A percentile compares a stretch with the other conserved stretches of the same genome.
Evolutionary conservation across 2,113 vertebrate species (phyloP).

Genomic region (mouse (Mus musculus)): DNA sequence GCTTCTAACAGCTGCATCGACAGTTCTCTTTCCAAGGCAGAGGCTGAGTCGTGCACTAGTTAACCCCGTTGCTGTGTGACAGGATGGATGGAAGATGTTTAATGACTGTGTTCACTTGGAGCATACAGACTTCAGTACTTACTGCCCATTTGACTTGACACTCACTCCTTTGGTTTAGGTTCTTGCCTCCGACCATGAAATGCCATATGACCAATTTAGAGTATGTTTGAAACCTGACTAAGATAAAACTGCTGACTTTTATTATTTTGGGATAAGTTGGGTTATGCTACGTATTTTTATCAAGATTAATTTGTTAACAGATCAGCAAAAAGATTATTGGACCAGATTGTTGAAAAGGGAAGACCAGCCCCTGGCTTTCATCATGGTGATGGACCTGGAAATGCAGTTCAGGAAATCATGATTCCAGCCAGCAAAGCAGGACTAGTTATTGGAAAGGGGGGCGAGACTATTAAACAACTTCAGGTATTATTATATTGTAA

Average conservation of each 20-base stretch:
- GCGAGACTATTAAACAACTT: constrained; percentile 98
- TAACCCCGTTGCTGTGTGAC: background rate
- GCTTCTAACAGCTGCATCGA: background rate
- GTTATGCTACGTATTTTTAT: background rate
- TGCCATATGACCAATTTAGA: background rate
- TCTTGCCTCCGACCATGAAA: background rate
- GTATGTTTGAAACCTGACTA: background rate
- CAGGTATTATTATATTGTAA: constrained; percentile 87
- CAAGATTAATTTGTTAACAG: constrained; percentile 78
- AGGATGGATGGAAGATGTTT: background rate
- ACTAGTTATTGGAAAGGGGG: constrained; percentile 98
- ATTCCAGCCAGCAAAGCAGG: constrained; percentile 98
- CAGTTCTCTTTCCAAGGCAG: background rate
- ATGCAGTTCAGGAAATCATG: constrained; percentile 98
- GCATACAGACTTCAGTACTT: background rate
- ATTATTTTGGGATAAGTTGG: background rate
- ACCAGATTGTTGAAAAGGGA: constrained; percentile 98
- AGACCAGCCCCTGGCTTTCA: constrained; percentile 97
- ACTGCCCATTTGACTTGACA: background rate
- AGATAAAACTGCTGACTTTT: background rate
- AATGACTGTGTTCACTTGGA: background rate
- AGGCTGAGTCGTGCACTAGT: background rate
- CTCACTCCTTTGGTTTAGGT: background rate
- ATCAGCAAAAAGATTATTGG: constrained; percentile 94
- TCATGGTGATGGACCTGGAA: constrained; percentile 96